Conservation (phyloP, 2,888 invertebrate genomes). For the Eristalis intricaria region DNA sequence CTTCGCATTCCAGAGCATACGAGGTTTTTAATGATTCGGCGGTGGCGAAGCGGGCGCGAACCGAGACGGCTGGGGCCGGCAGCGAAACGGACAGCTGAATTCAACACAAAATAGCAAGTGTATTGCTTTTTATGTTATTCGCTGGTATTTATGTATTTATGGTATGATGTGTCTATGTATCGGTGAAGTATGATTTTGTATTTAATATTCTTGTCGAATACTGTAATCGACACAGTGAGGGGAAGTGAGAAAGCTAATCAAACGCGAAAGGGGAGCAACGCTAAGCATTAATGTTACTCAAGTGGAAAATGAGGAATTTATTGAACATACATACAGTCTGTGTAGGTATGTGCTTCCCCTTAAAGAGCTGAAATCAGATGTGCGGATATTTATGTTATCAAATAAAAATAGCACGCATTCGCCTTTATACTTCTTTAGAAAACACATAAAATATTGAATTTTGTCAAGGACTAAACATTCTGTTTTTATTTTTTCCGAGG, state of each 20-base stretch:
- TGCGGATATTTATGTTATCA: not conserved
- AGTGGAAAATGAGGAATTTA: slow-evolving; percentile 59
- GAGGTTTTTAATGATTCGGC: slow-evolving; percentile 69
- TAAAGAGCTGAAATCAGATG: not conserved
- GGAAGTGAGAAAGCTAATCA: slow-evolving; percentile 3
- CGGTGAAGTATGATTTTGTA: slow-evolving; percentile 16
- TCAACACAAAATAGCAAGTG: slow-evolving; percentile 68
- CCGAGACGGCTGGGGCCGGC: slow-evolving; percentile 15
- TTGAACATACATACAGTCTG: not conserved
- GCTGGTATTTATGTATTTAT: slow-evolving; percentile 20
- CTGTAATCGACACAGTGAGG: slow-evolving; percentile 2
- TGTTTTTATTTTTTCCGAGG: not conserved
- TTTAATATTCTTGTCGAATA: not conserved
- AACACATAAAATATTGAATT: not conserved
- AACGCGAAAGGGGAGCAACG: slow-evolving; percentile 50
- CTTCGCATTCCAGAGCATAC: slow-evolving; percentile 72
- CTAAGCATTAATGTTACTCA: slow-evolving; percentile 63
- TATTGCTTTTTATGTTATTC: slow-evolving; percentile 45
- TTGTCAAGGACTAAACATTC: not conserved
- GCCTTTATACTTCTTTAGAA: no score
- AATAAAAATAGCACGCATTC: no score
- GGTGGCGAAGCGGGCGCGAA: slow-evolving; percentile 43
- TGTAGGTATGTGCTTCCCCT: not conserved
- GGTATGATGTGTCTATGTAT: slow-evolving; percentile 25
- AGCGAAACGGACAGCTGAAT: slow-evolving; percentile 54